phyloP scores from a whole-genome alignment of 2,888 invertebrate genomes.

The Abscondita cerata region DNA sequence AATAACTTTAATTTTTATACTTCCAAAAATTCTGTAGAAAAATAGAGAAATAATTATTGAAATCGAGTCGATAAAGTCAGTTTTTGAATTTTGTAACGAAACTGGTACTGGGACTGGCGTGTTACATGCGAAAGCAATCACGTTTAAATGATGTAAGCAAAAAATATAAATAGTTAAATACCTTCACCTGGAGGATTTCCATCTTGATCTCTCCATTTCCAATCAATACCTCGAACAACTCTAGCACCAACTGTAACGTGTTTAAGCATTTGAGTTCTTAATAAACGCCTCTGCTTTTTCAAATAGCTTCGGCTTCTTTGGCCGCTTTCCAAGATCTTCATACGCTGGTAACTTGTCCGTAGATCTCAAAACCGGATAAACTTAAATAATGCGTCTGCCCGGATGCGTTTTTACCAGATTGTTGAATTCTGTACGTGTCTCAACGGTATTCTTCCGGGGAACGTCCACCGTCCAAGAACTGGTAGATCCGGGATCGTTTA shows the following conservation, averaged over 20 bases:
- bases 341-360: conserved; percentile 85
- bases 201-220: conserved; percentile 95
- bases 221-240: conserved; percentile 90
- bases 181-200: conserved; percentile 76
- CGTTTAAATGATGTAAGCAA: too few species aligned
- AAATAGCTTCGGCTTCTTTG: conserved; percentile 78
- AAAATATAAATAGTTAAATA: conserved; percentile 20
- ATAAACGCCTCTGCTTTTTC: conserved; percentile 71
- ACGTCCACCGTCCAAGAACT: conserved; percentile 79
- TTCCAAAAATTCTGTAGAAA: too few species aligned
- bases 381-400: conserved; percentile 97
- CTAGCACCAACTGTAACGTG: conserved; percentile 89
- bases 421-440: conserved; percentile 92
- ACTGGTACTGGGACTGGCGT: too few species aligned
- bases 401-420: conserved; percentile 96
- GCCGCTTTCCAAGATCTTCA: conserved; percentile 82
- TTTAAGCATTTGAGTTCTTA: conserved; percentile 77
- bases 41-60: too few species aligned
- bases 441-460: conserved; percentile 79
- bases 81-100: too few species aligned
- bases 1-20: too few species aligned
- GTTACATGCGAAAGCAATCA: too few species aligned
- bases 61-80: too few species aligned
- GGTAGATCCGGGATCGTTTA: conserved; percentile 94
- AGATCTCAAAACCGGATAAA: conserved; percentile 93